Base-by-base conservation (phyloP, 2,113 vertebrate genomes). In the Empidonax alnorum region DNA sequence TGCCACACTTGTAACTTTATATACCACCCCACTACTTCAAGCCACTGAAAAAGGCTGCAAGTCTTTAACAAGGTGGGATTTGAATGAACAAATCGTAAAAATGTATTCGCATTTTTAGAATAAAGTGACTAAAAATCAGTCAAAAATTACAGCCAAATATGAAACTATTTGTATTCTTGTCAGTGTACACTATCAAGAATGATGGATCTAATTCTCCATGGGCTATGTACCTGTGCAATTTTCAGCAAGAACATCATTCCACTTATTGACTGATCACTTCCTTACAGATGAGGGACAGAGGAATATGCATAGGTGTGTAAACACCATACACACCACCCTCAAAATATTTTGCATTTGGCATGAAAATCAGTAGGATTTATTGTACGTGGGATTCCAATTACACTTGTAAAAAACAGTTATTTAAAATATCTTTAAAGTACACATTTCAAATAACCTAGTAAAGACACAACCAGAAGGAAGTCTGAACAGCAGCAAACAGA, bases 251-350 rank as follows among this genome's bases (percentile, higher is more conserved):
- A 69, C 11, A 25, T 47, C 47, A 63, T 75, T 81, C 61, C 69
- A 72, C 23, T 63, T 75, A 58, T 14, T 69, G 18, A n/a, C 52
- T 74, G 46, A 71, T 74, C 19, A 39, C 16, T 78, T 84, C 21
- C 30, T 67, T 55, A 72, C 1, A 2, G 37, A 27, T 31, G 16
- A 53, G 25, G 33, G 16, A 76, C 30, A 84, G 25, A 66, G 15
- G 33, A 30, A 2, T 20, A 18, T 72, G 25, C 6, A 46, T 15
- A 14, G 10, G 31, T 23, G 21, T 49, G 17, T 14, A 50, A 6
- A 66, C 23, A 50, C 21, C 1, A 14, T 11, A 28, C 16, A 12
- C 7, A 2, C 12, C 2, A 2, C 11, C 6, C 10, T 1, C 0
- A 66, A 18, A 76, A 91, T 42, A 82, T 31, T 90, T 63, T 85